phyloP scores from a whole-genome alignment of 2,113 vertebrate species.

The Rostratula benghalensis region DNA sequence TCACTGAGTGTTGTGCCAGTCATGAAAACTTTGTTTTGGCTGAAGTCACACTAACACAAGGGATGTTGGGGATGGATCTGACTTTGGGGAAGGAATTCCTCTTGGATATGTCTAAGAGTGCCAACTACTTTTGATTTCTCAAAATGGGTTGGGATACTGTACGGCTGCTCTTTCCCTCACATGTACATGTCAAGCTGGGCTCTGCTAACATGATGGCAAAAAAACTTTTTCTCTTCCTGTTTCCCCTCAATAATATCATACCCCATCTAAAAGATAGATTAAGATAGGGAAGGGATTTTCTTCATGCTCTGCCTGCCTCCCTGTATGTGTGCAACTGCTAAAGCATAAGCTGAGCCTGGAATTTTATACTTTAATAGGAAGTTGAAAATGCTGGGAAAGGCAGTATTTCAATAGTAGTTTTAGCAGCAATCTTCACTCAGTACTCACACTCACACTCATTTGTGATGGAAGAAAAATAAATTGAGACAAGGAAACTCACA shows the following conservation, averaged over 20 bases:
- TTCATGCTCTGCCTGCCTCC: background rate
- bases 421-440: background rate
- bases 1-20: background rate
- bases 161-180: background rate
- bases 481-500: background rate
- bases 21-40: slow-evolving; percentile 20
- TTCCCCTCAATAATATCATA: background rate
- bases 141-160: background rate
- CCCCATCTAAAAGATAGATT: background rate
- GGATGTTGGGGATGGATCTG: background rate
- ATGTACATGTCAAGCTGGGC: background rate
- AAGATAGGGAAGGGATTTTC: background rate
- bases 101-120: background rate
- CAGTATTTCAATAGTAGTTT: background rate
- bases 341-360: background rate
- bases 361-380: background rate
- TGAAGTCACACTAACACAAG: background rate
- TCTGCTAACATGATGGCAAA: background rate
- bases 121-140: background rate
- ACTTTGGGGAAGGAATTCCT: background rate
- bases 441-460: background rate
- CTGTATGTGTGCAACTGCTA: background rate
- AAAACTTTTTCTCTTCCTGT: background rate
- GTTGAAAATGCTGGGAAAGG: background rate
- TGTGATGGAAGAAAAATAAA: background rate